A percentile compares a stretch with the other conserved stretches of the same genome.
Evolutionary conservation across 1,140 invertebrate species (phyloP).

Genomic region (Ephestia elutella): DNA sequence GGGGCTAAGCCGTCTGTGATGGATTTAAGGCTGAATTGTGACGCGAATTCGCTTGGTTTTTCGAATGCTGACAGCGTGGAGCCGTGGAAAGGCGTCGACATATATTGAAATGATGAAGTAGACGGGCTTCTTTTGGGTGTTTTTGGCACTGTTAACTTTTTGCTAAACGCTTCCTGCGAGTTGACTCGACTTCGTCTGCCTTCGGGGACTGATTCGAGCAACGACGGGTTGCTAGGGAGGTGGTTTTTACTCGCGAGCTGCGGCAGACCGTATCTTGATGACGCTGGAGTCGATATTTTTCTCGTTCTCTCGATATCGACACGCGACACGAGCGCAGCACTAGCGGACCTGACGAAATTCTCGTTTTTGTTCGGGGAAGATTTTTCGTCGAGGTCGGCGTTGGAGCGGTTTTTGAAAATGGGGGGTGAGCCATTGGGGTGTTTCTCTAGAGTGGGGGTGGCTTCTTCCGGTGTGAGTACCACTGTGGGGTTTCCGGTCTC

Average conservation of each 20-base stretch:
- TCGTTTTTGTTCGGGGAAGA: slow-evolving; percentile 34
- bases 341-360: slow-evolving; percentile 71
- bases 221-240: slow-evolving; percentile 46
- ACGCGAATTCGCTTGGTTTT: slow-evolving; percentile 84
- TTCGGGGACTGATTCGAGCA: slow-evolving; percentile 59
- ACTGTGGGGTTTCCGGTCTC: slow-evolving; percentile 35
- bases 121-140: slow-evolving; percentile 80
- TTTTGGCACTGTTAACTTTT: slow-evolving; percentile 48
- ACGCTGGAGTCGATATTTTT: slow-evolving; percentile 56
- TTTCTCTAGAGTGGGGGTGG: slow-evolving; percentile 30
- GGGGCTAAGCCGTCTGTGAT: slow-evolving; percentile 75
- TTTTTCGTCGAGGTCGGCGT: slow-evolving; percentile 33
- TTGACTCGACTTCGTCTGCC: slow-evolving; percentile 47
- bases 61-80: slow-evolving; percentile 83
- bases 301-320: slow-evolving; percentile 39
- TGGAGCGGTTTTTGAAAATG: slow-evolving; percentile 43
- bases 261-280: slow-evolving; percentile 49
- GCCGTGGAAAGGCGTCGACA: slow-evolving; percentile 88
- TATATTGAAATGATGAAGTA: slow-evolving; percentile 86
- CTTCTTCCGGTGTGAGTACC: slow-evolving; percentile 46
- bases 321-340: slow-evolving; percentile 66
- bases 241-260: slow-evolving; percentile 55
- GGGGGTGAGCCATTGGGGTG: slow-evolving; percentile 51
- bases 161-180: slow-evolving; percentile 50
- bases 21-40: slow-evolving; percentile 83